phyloP scores from a whole-genome alignment of 1,140 invertebrate genomes.

The Popillia japonica region DNA sequence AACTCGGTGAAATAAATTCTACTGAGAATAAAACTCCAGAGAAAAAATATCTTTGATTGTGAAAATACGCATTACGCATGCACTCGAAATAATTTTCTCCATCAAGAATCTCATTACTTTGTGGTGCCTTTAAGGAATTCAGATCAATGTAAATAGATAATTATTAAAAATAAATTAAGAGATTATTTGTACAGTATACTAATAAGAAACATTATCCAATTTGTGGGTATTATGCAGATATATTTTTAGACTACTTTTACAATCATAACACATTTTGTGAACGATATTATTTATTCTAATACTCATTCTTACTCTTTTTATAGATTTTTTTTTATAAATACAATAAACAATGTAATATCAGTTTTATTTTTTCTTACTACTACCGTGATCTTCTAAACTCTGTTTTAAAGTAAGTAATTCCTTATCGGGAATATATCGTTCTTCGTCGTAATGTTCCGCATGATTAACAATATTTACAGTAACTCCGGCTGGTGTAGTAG shows the following conservation, averaged over 20 bases:
- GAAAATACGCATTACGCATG: too few species aligned
- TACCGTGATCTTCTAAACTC: slow-evolving; percentile 70
- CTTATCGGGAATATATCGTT: slow-evolving; percentile 81
- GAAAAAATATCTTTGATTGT: too few species aligned
- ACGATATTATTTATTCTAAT: slow-evolving; percentile 1
- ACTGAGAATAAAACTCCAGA: too few species aligned
- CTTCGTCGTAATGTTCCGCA: slow-evolving; percentile 67
- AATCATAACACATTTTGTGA: background rate
- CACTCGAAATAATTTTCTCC: too few species aligned
- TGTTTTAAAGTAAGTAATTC: slow-evolving; percentile 77
- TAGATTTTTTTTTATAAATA: slow-evolving; percentile 23
- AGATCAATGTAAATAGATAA: too few species aligned
- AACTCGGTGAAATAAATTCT: too few species aligned
- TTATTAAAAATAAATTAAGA: background rate
- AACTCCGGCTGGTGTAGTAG: slow-evolving; percentile 78
- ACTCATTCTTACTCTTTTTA: background rate
- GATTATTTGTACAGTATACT: background rate
- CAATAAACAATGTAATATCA: background rate
- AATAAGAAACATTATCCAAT: background rate
- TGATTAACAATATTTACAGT: slow-evolving; percentile 70
- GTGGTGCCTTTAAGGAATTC: too few species aligned
- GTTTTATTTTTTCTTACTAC: slow-evolving; percentile 60
- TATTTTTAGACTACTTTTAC: background rate
- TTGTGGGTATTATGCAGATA: background rate
- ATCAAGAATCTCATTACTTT: too few species aligned